Percentiles rank a stretch among this genome's conserved stretches.
phyloP scores from a whole-genome alignment of 35 echinoderm and acorn worm species.

The Diadema setosum region DNA sequence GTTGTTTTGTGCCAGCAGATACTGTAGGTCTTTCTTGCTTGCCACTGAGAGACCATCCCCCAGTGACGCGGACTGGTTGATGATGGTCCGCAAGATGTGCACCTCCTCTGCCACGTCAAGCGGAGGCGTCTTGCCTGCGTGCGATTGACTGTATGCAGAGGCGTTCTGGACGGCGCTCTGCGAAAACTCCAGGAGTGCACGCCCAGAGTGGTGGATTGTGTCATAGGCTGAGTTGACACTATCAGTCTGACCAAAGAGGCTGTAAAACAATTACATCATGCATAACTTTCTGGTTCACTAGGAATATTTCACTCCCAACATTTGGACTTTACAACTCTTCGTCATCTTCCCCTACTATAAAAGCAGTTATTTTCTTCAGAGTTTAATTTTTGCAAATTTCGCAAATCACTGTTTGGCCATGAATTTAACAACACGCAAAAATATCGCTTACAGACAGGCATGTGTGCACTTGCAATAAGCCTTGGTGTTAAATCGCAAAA shows the following conservation, averaged over 20 bases:
- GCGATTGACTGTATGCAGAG: neutral
- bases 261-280: neutral
- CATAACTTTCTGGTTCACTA: no score
- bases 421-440: no score
- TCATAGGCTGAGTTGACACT: neutral
- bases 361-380: no score
- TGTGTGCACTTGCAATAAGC: no score
- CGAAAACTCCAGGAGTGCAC: conserved; percentile 35
- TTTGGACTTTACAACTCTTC: no score
- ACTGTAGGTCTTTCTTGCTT: neutral
- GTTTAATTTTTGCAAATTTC: no score
- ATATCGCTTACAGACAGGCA: no score
- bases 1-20: neutral
- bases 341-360: no score
- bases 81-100: neutral
- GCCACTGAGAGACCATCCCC: neutral
- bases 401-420: no score
- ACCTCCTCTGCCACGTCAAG: neutral
- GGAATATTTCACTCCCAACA: no score
- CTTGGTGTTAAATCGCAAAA: no score
- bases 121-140: neutral
- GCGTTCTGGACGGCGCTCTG: neutral
- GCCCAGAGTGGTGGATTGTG: neutral
- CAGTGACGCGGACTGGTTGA: neutral
- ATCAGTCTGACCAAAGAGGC: neutral